These are phyloP conservation scores for Phalacrocorax brasilianus DNA, from an alignment of 2,113 vertebrate genomes.

Conservation along the genomic window DNA sequence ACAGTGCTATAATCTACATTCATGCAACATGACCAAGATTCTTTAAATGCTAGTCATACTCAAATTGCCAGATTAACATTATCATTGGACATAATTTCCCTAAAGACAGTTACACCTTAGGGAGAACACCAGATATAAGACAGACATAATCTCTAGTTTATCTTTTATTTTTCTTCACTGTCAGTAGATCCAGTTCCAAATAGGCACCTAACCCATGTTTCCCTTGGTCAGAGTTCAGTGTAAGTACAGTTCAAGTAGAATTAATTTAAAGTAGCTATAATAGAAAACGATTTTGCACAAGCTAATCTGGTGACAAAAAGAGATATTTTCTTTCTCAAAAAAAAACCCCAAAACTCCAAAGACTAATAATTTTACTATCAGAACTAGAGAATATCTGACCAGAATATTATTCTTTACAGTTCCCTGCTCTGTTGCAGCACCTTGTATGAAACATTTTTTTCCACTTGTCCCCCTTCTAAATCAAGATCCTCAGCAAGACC, in stretches of 20 bases:
- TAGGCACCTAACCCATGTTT: not conserved
- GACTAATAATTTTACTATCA: not conserved
- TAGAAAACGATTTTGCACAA: not conserved
- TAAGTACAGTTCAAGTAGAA: not conserved
- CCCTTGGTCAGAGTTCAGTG: not conserved
- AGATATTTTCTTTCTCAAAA: not conserved
- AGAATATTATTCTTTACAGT: not conserved
- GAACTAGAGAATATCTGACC: not conserved
- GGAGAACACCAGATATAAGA: not conserved
- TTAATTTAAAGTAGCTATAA: not conserved
- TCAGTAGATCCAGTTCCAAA: not conserved
- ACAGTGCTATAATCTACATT: not conserved
- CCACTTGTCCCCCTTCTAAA: not conserved
- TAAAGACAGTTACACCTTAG: not conserved
- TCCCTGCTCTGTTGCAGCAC: not conserved
- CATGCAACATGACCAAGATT: not conserved
- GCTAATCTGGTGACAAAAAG: not conserved
- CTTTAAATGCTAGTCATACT: not conserved
- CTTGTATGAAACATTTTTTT: not conserved
- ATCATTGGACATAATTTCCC: too few species aligned
- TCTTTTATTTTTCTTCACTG: not conserved
- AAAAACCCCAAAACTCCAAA: too few species aligned
- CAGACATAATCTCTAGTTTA: not conserved
- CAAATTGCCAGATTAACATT: not conserved
- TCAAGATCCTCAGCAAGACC: not conserved